phyloP scores from a whole-genome alignment of 2,888 invertebrate species.

The Thysanoteuthis rhombus region DNA sequence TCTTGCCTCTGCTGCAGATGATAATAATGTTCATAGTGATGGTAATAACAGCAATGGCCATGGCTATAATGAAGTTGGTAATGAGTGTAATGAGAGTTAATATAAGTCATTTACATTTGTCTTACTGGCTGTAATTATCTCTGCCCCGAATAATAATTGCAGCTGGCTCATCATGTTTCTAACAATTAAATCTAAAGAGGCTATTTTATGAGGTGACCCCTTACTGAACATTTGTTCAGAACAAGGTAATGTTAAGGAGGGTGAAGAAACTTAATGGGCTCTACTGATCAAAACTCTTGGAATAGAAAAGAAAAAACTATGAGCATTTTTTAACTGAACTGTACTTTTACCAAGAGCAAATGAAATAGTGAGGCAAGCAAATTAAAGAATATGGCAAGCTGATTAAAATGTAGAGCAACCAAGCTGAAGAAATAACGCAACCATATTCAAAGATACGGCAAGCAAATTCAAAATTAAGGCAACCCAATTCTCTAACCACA shows the following conservation, averaged over 20 bases:
- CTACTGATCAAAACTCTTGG: background rate
- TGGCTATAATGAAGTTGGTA: background rate
- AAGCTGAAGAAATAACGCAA: too few relatives aligned
- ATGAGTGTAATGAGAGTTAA: slow-evolving; percentile 12
- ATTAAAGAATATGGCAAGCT: too few relatives aligned
- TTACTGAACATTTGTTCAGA: background rate
- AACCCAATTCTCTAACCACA: too few relatives aligned
- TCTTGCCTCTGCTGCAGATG: background rate
- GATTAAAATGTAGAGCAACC: too few relatives aligned
- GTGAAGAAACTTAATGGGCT: background rate
- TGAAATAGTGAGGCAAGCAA: too few relatives aligned
- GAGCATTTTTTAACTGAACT: too few relatives aligned
- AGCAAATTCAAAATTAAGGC: too few relatives aligned
- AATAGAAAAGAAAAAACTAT: too few relatives aligned
- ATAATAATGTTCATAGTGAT: background rate
- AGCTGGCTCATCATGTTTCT: background rate
- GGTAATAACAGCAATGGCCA: background rate
- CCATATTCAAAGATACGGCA: too few relatives aligned
- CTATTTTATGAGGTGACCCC: background rate
- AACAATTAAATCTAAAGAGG: slow-evolving; percentile 12
- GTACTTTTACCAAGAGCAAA: too few relatives aligned
- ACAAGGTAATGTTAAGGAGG: background rate
- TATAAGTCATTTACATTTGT: slow-evolving; percentile 12
- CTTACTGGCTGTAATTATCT: background rate
- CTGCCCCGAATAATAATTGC: background rate